Evolutionary conservation across 2,113 vertebrate genomes (phyloP), one percentile per base, ranked within the genome.

Genomic region (Picathartes gymnocephalus): DNA sequence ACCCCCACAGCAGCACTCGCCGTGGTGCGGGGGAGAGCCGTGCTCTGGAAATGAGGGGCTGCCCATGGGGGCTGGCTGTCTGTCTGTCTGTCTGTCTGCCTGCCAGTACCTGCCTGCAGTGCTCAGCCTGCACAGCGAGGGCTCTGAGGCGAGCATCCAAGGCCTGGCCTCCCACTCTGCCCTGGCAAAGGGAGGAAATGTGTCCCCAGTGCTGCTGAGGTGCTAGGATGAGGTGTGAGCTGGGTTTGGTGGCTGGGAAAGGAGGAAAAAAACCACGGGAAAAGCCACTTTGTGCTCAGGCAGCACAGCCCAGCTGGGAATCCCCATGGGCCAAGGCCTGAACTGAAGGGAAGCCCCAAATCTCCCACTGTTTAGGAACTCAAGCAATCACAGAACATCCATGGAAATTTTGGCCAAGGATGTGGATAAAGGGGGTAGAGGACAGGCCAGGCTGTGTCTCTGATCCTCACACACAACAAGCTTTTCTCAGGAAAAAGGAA

Each of bases 11-110:
- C 79, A 62, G 81, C 30, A 1, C 58, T 72, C n/a, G 8, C 1
- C 61, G 57, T 6, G 21, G 79, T 2, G 81, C 44, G 84, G 94
- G 95, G 91, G 93, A 96, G 95, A 96, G 79, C 82, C 20, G 24
- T 6, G 3, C 95, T 88, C 62, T 80, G 90, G 82, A 40, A 33
- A 53, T 40, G 91, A 95, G 90, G 89, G 78, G 84, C 13, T 87
- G 85, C 62, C 31, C 15, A 1, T 2, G 16, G 31, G 3, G 11
- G 28, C 54, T 30, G 13, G 51, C 13, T n/a, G 53, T 22, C 4
- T 78, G 81, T 16, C 16, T 53, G 16, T 39, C 42, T 54, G 62
- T 30, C 22, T 84, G 79, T 11, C 19, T 47, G 21, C 17, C 40
- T 82, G 78, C 10, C 88, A 20, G 5, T 58, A 84, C 84, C 92